phyloP scores from a whole-genome alignment of 2,113 vertebrate species.

The Cryptomyrus ogoouensis region DNA sequence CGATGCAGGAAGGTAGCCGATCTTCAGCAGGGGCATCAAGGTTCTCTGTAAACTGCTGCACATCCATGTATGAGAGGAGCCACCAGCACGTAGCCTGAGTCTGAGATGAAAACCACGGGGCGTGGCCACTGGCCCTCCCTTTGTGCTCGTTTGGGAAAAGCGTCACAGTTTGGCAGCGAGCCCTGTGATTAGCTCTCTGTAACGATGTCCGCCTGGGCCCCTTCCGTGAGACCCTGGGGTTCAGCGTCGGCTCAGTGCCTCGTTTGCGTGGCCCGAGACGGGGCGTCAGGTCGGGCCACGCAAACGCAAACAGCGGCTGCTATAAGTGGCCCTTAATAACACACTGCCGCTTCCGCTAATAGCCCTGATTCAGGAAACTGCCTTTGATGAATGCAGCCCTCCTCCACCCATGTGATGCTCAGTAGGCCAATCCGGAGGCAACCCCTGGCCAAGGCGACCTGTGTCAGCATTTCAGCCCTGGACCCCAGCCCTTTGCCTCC shows the following conservation, averaged over 20 bases:
- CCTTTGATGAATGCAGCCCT: background rate
- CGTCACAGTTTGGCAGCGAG: background rate
- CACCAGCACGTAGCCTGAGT: background rate
- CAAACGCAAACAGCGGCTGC: background rate
- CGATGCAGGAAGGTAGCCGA: background rate
- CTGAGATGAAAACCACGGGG: background rate
- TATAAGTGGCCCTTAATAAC: background rate
- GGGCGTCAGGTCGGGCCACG: background rate
- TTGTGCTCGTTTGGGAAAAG: background rate
- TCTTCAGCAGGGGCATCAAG: background rate
- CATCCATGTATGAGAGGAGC: background rate
- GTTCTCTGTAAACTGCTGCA: background rate
- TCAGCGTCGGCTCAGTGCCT: background rate
- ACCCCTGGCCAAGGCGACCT: background rate
- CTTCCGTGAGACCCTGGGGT: background rate
- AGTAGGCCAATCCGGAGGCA: background rate
- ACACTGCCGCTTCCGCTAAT: background rate
- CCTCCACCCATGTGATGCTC: background rate
- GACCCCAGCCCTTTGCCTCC: background rate
- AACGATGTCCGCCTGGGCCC: background rate
- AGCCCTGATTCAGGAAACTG: background rate
- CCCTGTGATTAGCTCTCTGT: background rate
- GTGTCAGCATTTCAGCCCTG: background rate
- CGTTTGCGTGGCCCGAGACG: too few relatives aligned
- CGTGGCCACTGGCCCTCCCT: background rate